Evolutionary conservation across 2,888 invertebrate genomes (phyloP).

Genomic region (Platerodrilus igneus): DNA sequence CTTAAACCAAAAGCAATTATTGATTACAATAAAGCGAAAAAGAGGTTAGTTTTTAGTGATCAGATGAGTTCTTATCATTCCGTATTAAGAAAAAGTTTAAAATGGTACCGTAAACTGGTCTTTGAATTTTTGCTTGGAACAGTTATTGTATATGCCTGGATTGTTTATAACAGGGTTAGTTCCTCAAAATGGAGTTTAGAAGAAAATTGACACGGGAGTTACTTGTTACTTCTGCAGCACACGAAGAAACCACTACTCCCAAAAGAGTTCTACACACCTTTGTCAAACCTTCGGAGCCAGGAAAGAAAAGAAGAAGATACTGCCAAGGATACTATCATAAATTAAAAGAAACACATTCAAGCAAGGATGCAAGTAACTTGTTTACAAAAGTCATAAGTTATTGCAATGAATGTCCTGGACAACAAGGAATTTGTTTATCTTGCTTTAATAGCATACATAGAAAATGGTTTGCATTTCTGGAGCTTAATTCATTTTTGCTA

Average conservation of each 20-base stretch:
- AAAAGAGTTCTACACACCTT: constrained; percentile 5
- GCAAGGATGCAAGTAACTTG: constrained; percentile 6
- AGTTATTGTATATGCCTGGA: too few species aligned
- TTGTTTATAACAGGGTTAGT: too few species aligned
- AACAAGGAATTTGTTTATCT: neutral
- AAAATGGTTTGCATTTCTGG: too few species aligned
- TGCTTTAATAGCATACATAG: neutral
- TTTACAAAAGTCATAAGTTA: constrained; percentile 2
- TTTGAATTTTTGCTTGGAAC: constrained; percentile 2
- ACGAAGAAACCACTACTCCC: constrained; percentile 5
- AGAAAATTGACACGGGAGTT: constrained; percentile 1
- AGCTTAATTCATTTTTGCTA: too few species aligned
- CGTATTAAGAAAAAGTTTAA: constrained; percentile 2
- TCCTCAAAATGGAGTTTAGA: too few species aligned
- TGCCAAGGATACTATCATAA: constrained; percentile 1
- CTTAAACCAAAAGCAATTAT: neutral
- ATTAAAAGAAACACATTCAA: too few species aligned
- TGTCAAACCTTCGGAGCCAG: constrained; percentile 2
- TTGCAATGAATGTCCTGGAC: constrained; percentile 3
- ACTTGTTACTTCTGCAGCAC: constrained; percentile 1
- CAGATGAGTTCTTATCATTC: constrained; percentile 1
- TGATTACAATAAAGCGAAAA: constrained; percentile 1
- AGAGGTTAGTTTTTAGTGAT: neutral
- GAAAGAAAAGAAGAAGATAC: constrained; percentile 1
- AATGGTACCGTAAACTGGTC: neutral